Evolutionary conservation across 1,140 invertebrate species (phyloP).

Genomic region (Drosophila pectinifera): DNA sequence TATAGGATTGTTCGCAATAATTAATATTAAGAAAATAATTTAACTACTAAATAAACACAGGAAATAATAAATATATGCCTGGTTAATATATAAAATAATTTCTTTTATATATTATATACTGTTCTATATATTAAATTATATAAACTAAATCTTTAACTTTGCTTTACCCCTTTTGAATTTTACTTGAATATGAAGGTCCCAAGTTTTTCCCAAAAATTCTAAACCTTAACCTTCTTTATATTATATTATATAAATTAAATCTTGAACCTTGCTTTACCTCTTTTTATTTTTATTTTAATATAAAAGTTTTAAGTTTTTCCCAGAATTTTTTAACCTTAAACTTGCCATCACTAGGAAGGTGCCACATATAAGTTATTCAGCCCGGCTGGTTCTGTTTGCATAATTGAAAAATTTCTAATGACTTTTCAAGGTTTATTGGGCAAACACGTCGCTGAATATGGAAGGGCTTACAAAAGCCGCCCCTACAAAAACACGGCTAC

Average conservation of each 20-base stretch:
- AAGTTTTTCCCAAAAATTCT: not conserved
- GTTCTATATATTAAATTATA: no score
- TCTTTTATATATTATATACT: no score
- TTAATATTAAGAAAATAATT: no score
- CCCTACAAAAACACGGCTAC: constrained; percentile 15
- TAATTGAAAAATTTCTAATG: constrained; percentile 79
- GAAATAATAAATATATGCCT: no score
- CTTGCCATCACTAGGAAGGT: constrained; percentile 5
- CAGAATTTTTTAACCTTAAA: not conserved
- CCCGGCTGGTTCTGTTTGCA: constrained; percentile 52
- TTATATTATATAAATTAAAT: no score
- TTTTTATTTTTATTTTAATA: not conserved
- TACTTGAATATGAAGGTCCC: not conserved
- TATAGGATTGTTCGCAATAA: no score
- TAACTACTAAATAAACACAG: no score
- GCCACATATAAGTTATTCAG: constrained; percentile 7
- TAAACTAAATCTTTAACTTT: no score
- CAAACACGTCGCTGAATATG: constrained; percentile 51
- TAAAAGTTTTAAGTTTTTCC: not conserved
- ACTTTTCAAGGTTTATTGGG: constrained; percentile 74
- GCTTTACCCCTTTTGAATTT: not conserved
- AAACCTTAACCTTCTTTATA: no score
- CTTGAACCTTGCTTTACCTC: no score
- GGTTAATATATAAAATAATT: no score
- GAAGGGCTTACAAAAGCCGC: not conserved